Evolutionary conservation across 64 coral and sea anemone species (phyloP).

Genomic region (Montipora sp.): DNA sequence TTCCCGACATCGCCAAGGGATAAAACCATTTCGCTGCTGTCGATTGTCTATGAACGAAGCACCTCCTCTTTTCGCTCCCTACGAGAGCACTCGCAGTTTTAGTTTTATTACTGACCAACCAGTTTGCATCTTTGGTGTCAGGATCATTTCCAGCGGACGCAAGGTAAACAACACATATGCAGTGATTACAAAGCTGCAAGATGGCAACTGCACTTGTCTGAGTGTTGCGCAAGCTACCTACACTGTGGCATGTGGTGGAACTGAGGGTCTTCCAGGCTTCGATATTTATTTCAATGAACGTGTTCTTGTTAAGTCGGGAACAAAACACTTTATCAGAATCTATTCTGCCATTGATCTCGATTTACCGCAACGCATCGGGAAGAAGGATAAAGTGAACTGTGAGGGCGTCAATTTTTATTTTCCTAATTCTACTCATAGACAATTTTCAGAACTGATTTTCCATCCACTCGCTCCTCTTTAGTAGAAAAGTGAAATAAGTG

Average conservation of each 20-base stretch:
- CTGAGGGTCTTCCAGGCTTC: constrained; percentile 14
- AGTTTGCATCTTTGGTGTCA: constrained; percentile 4
- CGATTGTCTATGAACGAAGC: constrained; percentile 18
- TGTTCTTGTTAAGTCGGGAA: constrained; percentile 6
- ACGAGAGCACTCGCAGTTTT: constrained; percentile 17
- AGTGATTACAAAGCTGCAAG: constrained; percentile 22
- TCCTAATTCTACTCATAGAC: constrained; percentile 41
- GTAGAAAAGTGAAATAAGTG: not conserved
- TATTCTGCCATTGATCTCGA: constrained; percentile 13
- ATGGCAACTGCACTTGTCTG: constrained; percentile 10
- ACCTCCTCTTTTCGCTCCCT: constrained; percentile 11
- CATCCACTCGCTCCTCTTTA: constrained; percentile 4
- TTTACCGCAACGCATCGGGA: constrained; percentile 25
- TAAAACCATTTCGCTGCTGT: constrained; percentile 23
- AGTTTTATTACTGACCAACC: constrained; percentile 24
- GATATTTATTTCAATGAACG: constrained; percentile 33
- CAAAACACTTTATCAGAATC: constrained; percentile 35
- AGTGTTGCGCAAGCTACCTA: constrained; percentile 18
- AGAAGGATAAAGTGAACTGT: constrained; percentile 44
- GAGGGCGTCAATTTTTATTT: constrained; percentile 42
- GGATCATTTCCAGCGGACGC: constrained; percentile 30
- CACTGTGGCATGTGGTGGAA: constrained; percentile 13
- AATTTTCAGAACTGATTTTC: constrained; percentile 35
- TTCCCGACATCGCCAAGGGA: not conserved
- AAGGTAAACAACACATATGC: constrained; percentile 16